These are phyloP conservation scores for Myathropa florea DNA, from an alignment of 2,888 invertebrate species.

Conservation along the genomic window DNA sequence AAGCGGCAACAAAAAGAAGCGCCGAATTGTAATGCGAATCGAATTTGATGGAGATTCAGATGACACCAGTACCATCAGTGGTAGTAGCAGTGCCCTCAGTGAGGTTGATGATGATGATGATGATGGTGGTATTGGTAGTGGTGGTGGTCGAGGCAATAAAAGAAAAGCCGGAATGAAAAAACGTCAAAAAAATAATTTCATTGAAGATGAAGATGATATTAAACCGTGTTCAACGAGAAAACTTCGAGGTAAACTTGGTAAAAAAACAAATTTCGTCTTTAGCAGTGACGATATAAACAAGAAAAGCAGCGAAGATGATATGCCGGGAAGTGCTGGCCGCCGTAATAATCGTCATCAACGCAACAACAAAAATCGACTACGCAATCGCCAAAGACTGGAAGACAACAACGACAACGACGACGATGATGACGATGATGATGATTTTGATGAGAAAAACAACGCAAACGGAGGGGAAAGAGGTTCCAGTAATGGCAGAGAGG, in stretches of 20 bases:
- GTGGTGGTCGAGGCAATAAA: constrained; percentile 70
- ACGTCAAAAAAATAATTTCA: constrained; percentile 4
- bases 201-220: constrained; percentile 42
- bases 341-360: neutral
- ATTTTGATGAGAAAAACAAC: constrained; percentile 5
- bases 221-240: constrained; percentile 49
- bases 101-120: constrained; percentile 64
- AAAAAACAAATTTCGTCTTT: constrained; percentile 66
- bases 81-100: constrained; percentile 62
- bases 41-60: constrained; percentile 78
- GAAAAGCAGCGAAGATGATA: neutral
- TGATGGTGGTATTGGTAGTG: constrained; percentile 64
- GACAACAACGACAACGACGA: constrained; percentile 61
- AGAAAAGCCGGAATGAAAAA: constrained; percentile 78
- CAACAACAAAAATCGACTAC: constrained; percentile 1
- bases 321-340: constrained; percentile 37
- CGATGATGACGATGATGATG: constrained; percentile 64
- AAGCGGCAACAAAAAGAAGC: constrained; percentile 72
- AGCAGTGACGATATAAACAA: constrained; percentile 55
- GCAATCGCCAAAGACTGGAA: constrained; percentile 52
- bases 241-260: constrained; percentile 68
- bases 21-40: constrained; percentile 80
- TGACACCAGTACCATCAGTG: constrained; percentile 65
- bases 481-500: constrained; percentile 78
- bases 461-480: constrained; percentile 64